Evolutionary conservation across 2,113 vertebrate species (phyloP).

Genomic region (Chaetodon auriga): DNA sequence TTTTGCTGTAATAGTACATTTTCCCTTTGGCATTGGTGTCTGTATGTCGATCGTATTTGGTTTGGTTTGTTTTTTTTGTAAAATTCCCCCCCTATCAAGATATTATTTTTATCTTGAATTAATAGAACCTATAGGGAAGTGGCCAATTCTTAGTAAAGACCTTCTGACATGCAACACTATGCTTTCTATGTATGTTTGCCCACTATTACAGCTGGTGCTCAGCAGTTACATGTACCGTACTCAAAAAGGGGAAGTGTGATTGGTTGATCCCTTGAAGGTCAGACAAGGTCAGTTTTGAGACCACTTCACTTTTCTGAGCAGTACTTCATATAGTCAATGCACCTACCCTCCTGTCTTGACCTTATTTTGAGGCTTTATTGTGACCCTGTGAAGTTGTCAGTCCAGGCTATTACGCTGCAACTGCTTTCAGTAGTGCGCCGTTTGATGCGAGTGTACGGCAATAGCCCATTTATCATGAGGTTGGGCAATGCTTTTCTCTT

Average conservation of each 20-base stretch:
- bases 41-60: background rate
- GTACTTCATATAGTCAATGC: background rate
- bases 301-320: background rate
- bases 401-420: background rate
- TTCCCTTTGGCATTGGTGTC: too few relatives aligned
- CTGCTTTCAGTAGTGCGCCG: slow-evolving; percentile 28
- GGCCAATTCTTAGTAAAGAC: background rate
- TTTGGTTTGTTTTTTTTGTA: background rate
- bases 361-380: background rate
- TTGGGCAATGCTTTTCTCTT: slow-evolving; percentile 33
- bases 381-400: background rate
- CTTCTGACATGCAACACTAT: background rate
- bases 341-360: background rate
- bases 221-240: too few relatives aligned
- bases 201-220: background rate
- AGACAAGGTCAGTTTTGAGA: background rate
- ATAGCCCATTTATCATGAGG: slow-evolving; percentile 60
- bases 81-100: too few relatives aligned
- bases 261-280: background rate
- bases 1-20: background rate
- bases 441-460: slow-evolving; percentile 55
- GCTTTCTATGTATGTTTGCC: too few relatives aligned
- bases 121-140: background rate
- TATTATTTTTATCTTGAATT: background rate
- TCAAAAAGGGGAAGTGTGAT: background rate